These are phyloP conservation scores for Eristalinus sepulchralis DNA, from an alignment of 2,888 invertebrate species.

Conservation along the genomic window DNA sequence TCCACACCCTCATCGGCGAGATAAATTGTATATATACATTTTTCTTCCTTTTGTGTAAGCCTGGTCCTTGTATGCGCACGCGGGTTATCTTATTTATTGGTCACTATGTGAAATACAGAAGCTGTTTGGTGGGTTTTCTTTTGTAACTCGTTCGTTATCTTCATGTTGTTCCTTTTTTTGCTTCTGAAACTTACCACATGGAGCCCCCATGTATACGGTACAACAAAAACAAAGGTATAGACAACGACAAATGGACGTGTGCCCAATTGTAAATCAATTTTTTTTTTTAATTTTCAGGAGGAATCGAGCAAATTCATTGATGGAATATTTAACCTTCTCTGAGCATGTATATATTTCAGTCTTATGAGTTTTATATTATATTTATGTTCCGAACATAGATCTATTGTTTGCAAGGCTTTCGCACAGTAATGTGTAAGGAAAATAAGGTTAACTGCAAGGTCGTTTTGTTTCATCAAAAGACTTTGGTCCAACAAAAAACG, in stretches of 20 bases:
- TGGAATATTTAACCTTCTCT: neutral
- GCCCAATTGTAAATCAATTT: constrained; percentile 70
- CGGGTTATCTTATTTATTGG: constrained; percentile 71
- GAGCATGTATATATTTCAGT: neutral
- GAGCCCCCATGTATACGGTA: neutral
- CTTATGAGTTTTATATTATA: too few species aligned
- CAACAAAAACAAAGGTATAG: constrained; percentile 1
- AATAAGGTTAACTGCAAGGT: too few species aligned
- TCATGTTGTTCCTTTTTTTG: constrained; percentile 12
- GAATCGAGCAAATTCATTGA: constrained; percentile 51
- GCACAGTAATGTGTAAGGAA: too few species aligned
- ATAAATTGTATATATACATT: constrained; percentile 62
- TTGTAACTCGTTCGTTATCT: constrained; percentile 9
- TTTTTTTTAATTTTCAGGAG: constrained; percentile 61
- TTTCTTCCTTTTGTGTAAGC: constrained; percentile 62
- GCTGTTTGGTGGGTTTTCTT: constrained; percentile 67
- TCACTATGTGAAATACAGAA: constrained; percentile 71
- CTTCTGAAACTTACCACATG: constrained; percentile 36
- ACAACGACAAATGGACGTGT: constrained; percentile 62
- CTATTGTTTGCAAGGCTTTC: too few species aligned
- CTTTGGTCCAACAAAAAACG: too few species aligned
- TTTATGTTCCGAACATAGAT: too few species aligned
- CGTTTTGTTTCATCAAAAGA: too few species aligned
- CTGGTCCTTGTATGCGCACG: constrained; percentile 43
- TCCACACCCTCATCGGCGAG: constrained; percentile 28